Evolutionary conservation across 2,797 vertebrate species (phyloP), one percentile per base, ranked within the genome.

Genomic region (Neomorphus geoffroyi): DNA sequence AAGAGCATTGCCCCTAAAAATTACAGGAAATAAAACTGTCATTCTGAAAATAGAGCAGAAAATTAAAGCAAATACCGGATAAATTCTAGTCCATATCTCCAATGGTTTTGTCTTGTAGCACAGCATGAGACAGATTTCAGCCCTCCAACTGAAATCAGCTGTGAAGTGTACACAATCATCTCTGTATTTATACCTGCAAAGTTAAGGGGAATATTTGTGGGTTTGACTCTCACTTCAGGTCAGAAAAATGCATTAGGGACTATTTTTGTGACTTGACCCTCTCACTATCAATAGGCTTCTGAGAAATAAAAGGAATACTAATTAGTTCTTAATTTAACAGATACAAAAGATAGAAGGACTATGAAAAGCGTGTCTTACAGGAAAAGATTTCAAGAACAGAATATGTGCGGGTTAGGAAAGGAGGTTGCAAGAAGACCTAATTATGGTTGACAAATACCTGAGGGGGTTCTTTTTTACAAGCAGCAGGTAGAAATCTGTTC

Each of bases 401-500:
- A 9, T 82, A 93, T 0, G 80, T 33, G 64, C 64, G 15, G 88
- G 88, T 93, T 96, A 95, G 86, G 83, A 94, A 96, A 96, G 73
- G 87, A 96, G 93, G 83, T 87, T 95, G 88, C 91, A 85, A 77
- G 90, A 95, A 96, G 94, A 95, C 93, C 94, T 97, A 97, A 86
- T 96, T 97, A 92, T 75, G 81, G 90, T 18, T 77, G 90, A 65
- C 90, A 78, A 90, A 90, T 92, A 94, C 95, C 96, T 15, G 27
- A 90, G 95, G 93, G 95, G 83, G 41, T 90, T 88, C 77, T 95
- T 90, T 94, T 73, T 81, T 45, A 88, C 90, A 39, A 80, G 75
- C 81, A 96, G 92, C 91, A 74, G 88, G 92, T 92, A 87, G 77
- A 64, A 91, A 97, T 80, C 92, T 64, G 85, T 90, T 88, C 80